These are phyloP conservation scores for Atherinomorus stipes DNA, from an alignment of 2,113 vertebrate species.

Conservation along the genomic window DNA sequence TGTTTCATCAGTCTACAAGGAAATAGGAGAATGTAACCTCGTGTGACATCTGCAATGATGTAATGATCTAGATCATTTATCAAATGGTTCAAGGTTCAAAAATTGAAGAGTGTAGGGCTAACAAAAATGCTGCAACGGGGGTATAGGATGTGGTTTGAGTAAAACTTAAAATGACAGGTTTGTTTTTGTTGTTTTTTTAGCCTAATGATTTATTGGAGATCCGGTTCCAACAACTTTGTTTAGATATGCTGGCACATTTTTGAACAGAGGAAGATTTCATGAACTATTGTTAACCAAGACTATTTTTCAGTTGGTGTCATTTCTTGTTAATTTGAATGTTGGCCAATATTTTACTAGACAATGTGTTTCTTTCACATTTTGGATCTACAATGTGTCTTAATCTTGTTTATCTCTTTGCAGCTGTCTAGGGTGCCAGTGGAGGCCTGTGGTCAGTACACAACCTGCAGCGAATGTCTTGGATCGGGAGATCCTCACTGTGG, in stretches of 20 bases:
- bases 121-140: not conserved
- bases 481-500: slow-evolving; percentile 97
- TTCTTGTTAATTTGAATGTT: not conserved
- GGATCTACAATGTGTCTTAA: slow-evolving; percentile 6
- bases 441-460: slow-evolving; percentile 91
- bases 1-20: not conserved
- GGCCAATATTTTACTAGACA: not conserved
- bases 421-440: slow-evolving; percentile 95
- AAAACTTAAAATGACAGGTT: not conserved
- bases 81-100: too few relatives aligned
- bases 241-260: not conserved
- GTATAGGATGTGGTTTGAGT: not conserved
- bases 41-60: too few relatives aligned
- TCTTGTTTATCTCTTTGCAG: slow-evolving; percentile 74
- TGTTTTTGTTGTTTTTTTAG: not conserved
- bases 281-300: not conserved
- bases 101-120: not conserved
- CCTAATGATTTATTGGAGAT: not conserved
- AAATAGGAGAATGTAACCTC: not conserved
- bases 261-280: not conserved
- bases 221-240: too few relatives aligned
- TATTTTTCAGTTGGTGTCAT: too few relatives aligned
- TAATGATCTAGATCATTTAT: too few relatives aligned
- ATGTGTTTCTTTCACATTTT: not conserved
- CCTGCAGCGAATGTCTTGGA: slow-evolving; percentile 92